Conservation (phyloP, 2,888 invertebrate species). For the Schizaphis graminum region DNA sequence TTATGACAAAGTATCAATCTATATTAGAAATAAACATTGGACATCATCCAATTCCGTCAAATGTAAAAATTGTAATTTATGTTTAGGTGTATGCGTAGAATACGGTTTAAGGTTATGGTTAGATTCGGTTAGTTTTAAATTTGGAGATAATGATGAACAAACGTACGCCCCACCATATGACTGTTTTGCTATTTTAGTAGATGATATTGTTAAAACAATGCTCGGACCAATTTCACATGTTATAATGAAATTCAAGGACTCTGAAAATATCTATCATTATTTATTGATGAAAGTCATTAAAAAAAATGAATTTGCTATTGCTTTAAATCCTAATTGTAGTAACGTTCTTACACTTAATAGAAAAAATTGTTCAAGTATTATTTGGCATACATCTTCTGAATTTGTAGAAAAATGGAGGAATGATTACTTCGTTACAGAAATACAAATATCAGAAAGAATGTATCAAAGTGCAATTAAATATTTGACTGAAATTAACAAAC, state of each 20-base stretch:
- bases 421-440: slow-evolving; percentile 50
- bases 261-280: slow-evolving; percentile 49
- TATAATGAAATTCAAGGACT: slow-evolving; percentile 52
- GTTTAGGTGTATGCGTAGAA: slow-evolving; percentile 46
- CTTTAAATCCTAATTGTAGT: slow-evolving; percentile 41
- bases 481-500: slow-evolving; percentile 48
- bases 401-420: slow-evolving; percentile 50
- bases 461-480: slow-evolving; percentile 48
- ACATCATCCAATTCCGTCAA: not conserved
- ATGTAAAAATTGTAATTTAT: slow-evolving; percentile 57
- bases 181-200: slow-evolving; percentile 50
- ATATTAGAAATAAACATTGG: slow-evolving; percentile 52
- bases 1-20: slow-evolving; percentile 60
- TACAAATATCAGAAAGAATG: slow-evolving; percentile 63
- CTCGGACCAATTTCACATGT: slow-evolving; percentile 58
- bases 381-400: slow-evolving; percentile 62
- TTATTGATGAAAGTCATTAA: slow-evolving; percentile 59
- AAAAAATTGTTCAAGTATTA: slow-evolving; percentile 59
- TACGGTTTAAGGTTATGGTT: slow-evolving; percentile 59
- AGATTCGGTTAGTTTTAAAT: slow-evolving; percentile 53
- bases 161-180: slow-evolving; percentile 17
- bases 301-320: slow-evolving; percentile 52
- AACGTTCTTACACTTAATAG: slow-evolving; percentile 29
- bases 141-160: slow-evolving; percentile 36
- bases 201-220: slow-evolving; percentile 54